Base-by-base conservation (phyloP, 2,113 vertebrate genomes). In the Chloropsis cyanopogon region DNA sequence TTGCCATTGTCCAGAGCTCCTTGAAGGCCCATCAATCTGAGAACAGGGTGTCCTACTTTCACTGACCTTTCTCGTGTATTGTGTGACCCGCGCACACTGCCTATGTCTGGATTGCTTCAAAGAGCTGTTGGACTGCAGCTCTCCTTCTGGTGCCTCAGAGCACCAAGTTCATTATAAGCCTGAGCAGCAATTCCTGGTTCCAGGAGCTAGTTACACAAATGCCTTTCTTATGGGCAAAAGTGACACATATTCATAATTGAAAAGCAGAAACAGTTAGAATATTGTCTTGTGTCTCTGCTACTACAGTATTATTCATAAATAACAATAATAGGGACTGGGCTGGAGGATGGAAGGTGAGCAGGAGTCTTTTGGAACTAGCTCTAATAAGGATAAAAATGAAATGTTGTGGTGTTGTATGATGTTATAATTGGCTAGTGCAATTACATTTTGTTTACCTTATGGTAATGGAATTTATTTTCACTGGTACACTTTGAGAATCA, bases 391-490 rank as follows among this genome's bases (percentile, higher is more conserved):
- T 92, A 96, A 95, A 72, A 87, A 95, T 87, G 88, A 80, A 72
- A 35, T 53, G 69, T 65, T 65, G 57, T 11, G 2, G 50, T 54
- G 29, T 69, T 86, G 14, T 68, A 93, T 88, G 39, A 41, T 59
- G 41, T 77, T 94, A 82, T 96, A 90, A 97, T 76, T 93, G 93
- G 86, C 37, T 2, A 0, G 28, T 54, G 37, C 92, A 88, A 80
- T 96, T 93, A 86, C 66, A 76, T 86, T 95, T 94, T 97, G 75
- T 81, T 93, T 90, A 84, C 31, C 52, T 76, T 84, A 70, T 72
- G 60, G 35, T 54, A 80, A 37, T 65, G 66, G 26, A 88, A 82
- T 75, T 79, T 90, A 76, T 95, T 93, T 84, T 92, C 46, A 84
- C 18, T 64, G 72, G 69, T 76, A n/a, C 26, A n/a, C 29, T 82